A percentile compares a stretch with the other conserved stretches of the same genome.
Conservation (phyloP, 2,797 vertebrate species). For the Gymnopithys bicolor region DNA sequence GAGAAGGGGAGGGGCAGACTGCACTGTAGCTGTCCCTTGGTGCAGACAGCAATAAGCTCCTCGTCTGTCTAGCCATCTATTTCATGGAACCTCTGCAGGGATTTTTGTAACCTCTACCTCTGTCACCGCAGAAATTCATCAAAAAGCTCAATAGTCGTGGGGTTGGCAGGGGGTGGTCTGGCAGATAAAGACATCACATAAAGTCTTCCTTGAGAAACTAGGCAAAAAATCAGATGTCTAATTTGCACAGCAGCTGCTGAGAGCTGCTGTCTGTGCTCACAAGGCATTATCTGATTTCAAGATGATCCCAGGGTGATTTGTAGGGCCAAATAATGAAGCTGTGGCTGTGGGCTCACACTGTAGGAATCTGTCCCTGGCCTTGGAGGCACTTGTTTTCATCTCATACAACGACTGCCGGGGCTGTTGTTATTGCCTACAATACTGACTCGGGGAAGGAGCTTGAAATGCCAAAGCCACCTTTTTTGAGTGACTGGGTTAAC, state of each 20-base stretch:
- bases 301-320: constrained; percentile 20
- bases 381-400: not conserved
- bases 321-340: not conserved
- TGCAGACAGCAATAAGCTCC: not conserved
- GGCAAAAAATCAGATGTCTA: constrained; percentile 6
- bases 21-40: not conserved
- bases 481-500: not conserved
- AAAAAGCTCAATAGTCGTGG: not conserved
- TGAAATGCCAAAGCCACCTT: not conserved
- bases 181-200: not conserved
- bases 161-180: not conserved
- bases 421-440: not conserved
- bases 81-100: not conserved
- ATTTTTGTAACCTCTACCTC: constrained; percentile 16
- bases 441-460: not conserved
- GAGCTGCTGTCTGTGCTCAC: constrained; percentile 17
- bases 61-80: not conserved
- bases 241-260: constrained; percentile 16
- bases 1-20: not conserved
- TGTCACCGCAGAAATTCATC: not conserved
- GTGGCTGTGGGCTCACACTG: not conserved
- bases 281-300: constrained; percentile 16
- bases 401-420: not conserved
- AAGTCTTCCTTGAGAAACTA: constrained; percentile 28
- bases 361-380: not conserved